Conservation (phyloP, 2,888 invertebrate species). For the Chaitophorus viminalis region DNA sequence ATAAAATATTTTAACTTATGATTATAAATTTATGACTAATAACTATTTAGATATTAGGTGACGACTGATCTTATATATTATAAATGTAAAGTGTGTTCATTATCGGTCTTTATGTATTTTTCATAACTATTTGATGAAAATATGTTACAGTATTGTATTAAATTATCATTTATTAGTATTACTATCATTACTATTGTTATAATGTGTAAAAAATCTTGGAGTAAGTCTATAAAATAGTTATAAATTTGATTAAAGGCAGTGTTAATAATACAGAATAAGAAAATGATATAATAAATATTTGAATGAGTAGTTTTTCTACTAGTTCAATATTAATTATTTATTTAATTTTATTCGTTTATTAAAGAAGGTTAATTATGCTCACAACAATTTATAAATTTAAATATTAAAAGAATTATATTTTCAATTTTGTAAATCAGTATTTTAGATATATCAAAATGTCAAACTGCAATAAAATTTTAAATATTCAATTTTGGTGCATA, state of each 20-base stretch:
- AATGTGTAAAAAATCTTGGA: neutral
- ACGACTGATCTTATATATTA: neutral
- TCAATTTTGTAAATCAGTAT: neutral
- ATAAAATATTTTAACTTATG: neutral
- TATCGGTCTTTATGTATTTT: neutral
- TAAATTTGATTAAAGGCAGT: neutral
- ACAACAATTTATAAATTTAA: neutral
- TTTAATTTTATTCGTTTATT: neutral
- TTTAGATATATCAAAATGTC: too few relatives aligned
- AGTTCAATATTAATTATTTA: neutral
- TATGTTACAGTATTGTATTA: neutral
- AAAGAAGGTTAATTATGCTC: neutral
- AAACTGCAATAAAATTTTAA: too few relatives aligned
- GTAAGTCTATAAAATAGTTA: neutral
- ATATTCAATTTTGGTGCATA: too few relatives aligned
- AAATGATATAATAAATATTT: neutral
- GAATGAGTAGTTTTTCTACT: neutral
- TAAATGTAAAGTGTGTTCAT: neutral
- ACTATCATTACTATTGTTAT: neutral
- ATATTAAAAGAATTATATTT: neutral
- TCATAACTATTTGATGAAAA: neutral
- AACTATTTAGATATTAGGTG: neutral
- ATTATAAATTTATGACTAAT: neutral
- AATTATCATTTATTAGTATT: neutral
- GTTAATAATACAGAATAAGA: neutral